These are phyloP conservation scores for Rhopalosiphum nymphaeae DNA, from an alignment of 2,888 invertebrate species.

Conservation along the genomic window DNA sequence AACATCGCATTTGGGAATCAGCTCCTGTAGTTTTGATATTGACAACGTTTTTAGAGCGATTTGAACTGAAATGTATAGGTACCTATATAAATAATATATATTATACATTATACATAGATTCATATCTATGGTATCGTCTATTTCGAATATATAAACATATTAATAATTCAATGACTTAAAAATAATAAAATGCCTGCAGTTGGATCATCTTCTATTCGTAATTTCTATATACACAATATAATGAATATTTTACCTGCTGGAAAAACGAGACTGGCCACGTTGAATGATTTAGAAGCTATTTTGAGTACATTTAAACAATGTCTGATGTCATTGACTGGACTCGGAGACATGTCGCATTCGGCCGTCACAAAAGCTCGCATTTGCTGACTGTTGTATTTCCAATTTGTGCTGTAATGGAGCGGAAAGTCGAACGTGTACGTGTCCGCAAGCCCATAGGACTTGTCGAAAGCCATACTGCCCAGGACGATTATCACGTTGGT, in stretches of 20 bases:
- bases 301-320: constrained; percentile 34
- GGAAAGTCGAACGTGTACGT: constrained; percentile 39
- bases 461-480: constrained; percentile 47
- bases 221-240: neutral
- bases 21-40: neutral
- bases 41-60: neutral
- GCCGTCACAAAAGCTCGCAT: constrained; percentile 11
- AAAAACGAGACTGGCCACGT: constrained; percentile 49
- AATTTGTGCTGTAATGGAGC: neutral
- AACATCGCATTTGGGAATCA: neutral
- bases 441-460: constrained; percentile 35
- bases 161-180: neutral
- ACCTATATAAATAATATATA: neutral
- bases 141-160: neutral
- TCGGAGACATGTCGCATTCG: constrained; percentile 13
- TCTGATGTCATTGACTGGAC: constrained; percentile 5
- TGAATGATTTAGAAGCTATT: constrained; percentile 47
- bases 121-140: neutral
- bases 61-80: neutral
- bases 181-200: neutral
- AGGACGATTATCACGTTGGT: constrained; percentile 52
- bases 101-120: neutral
- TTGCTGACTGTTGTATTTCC: constrained; percentile 16
- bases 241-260: constrained; percentile 38
- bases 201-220: neutral